Evolutionary conservation across 2,797 vertebrate species (phyloP), one percentile per base, ranked within the genome.

Genomic region (Podarcis siculus): DNA sequence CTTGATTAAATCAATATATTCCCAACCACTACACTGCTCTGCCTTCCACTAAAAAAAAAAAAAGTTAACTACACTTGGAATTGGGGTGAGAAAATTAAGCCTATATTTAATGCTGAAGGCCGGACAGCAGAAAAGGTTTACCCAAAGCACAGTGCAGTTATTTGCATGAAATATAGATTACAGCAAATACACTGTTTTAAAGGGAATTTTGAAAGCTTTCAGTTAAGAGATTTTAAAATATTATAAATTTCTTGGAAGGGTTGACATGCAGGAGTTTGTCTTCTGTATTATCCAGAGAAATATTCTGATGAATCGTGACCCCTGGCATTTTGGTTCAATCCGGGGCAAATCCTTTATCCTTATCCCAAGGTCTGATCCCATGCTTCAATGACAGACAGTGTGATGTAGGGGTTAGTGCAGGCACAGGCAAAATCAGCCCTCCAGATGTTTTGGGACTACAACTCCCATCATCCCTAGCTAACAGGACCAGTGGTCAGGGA

Each of bases 111-210:
- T 69, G 15, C 71, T 1, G 42, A 72, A 90, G 82, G 42, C 1
- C 0, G 78, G 45, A 83, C 35, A 42, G 4, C 21, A 64, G 81
- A 39, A 75, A 15, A 0, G 27, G 30, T 8, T 73, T 83, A 88
- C 76, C 86, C 55, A 82, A 86, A 86, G 81, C 84, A 88, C 83
- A 84, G 69, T 67, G 76, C 35, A 85, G 86, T 67, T 13, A 0
- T 86, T 90, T 80, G 82, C 79, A 1, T 64, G 61, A 87, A 92
- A 87, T 9, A 69, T 72, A 85, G 86, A 85, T 75, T 84, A 66
- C 19, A 91, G 83, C 67, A 6, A 78, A 0, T 2, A 0, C 1
- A 35, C 55, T 49, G 88, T 73, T 81, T 89, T 67, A 67, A 77
- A 82, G 17, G 25, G 37, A 73, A 79, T n/a, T 42, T 55, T 42